Percentiles rank a stretch among this genome's conserved stretches.
phyloP scores from a whole-genome alignment of 2,797 vertebrate species.

The Chelmon rostratus region DNA sequence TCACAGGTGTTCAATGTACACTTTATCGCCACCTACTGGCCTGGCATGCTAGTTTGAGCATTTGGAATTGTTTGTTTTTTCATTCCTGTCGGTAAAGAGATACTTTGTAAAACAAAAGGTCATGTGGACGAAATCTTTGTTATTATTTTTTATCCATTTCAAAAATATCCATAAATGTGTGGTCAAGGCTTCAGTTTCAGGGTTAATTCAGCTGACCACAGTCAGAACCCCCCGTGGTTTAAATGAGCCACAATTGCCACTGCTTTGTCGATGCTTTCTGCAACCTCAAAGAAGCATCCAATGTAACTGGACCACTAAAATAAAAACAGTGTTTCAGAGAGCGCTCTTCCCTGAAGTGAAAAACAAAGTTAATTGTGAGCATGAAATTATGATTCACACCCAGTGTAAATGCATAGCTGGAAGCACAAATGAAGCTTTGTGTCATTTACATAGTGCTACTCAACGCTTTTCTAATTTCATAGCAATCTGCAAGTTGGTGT shows the following conservation, averaged over 20 bases:
- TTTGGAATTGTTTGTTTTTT: no score
- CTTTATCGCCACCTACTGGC: no score
- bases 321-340: not conserved
- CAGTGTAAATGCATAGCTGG: constrained; percentile 40
- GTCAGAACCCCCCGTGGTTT: constrained; percentile 1
- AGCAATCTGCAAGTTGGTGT: constrained; percentile 30
- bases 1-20: no score
- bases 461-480: constrained; percentile 36
- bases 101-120: no score
- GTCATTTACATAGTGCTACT: constrained; percentile 26
- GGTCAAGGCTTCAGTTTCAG: not conserved
- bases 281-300: constrained; percentile 20
- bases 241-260: not conserved
- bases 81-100: no score
- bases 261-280: constrained; percentile 22
- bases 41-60: no score
- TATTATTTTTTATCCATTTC: no score
- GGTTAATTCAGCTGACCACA: constrained; percentile 21
- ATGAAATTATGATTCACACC: constrained; percentile 43
- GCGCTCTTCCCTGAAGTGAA: constrained; percentile 11
- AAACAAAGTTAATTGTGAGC: constrained; percentile 41
- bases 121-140: no score
- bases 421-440: constrained; percentile 36
- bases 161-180: no score
- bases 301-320: not conserved